Evolutionary conservation across 2,797 vertebrate genomes (phyloP), one percentile per base, ranked within the genome.

Genomic region (Podarcis siculus): DNA sequence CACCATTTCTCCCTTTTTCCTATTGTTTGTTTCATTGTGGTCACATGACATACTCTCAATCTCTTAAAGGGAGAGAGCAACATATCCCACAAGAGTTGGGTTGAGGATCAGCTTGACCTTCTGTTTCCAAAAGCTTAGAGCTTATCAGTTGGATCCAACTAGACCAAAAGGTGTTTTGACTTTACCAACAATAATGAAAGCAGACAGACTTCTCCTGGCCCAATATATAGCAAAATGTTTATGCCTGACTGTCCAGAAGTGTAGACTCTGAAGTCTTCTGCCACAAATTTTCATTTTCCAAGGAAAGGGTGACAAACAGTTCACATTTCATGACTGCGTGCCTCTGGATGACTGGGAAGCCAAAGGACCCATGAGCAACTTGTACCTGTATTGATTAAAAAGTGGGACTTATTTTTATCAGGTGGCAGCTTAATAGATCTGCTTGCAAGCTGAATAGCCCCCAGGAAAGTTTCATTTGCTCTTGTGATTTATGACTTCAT

Each of bases 301-400:
- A 79, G 10, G 72, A 1, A 25, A 37, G 30, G 25, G 32, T 42
- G 9, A 21, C 23, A 17, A 84, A 78, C 3, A 83, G 67, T 32
- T 12, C 42, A 30, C 61, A 15, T 61, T 37, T 80, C 78, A 61
- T 25, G 32, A 37, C 42, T 75, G 79, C 21, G 13, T n/a, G 17
- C 7, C 23, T 55, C 27, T 39, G 17, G 32, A 35, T 79, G 61
- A 79, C 75, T 61, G 69, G 37, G 37, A 85, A 85, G 30, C 30
- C 2, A 3, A 64, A 19, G 55, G 35, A 37, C 58, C 58, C 83
- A 81, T 37, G 2, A 66, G n/a, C 55, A 75, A 23, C 87, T 66
- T 89, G 67, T 89, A 64, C 49, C 49, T 72, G 37, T 73, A 89
- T 85, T 89, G 87, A 81, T 85, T 89, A 81, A 85, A 85, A 75